These are phyloP conservation scores for Epizoanthus scotinus DNA, from an alignment of 92 coral and sea anemone species.

Conservation along the genomic window DNA sequence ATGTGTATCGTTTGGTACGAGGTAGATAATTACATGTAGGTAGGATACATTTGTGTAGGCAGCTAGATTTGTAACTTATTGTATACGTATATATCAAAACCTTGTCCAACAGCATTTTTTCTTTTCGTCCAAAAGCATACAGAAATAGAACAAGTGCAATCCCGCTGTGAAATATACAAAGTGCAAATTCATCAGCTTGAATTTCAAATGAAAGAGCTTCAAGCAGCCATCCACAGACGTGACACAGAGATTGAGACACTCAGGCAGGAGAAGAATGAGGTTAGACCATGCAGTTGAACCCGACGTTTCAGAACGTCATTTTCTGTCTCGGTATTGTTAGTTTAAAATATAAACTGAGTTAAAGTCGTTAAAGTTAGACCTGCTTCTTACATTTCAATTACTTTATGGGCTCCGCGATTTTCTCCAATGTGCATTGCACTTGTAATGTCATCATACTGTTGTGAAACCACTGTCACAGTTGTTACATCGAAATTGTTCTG, in stretches of 20 bases:
- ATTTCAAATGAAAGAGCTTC: constrained; percentile 69
- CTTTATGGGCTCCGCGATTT: too few relatives aligned
- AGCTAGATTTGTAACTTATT: not conserved
- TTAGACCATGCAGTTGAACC: constrained; percentile 1
- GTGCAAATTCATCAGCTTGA: constrained; percentile 72
- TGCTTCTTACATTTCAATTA: too few relatives aligned
- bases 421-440: too few relatives aligned
- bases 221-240: constrained; percentile 70
- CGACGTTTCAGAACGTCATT: too few relatives aligned
- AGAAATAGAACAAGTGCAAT: constrained; percentile 51
- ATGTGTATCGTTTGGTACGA: too few relatives aligned
- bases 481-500: too few relatives aligned
- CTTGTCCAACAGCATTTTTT: not conserved
- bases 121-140: constrained; percentile 41
- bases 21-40: too few relatives aligned
- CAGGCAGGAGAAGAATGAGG: constrained; percentile 72
- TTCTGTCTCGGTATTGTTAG: too few relatives aligned
- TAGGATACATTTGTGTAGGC: not conserved
- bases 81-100: not conserved
- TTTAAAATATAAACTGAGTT: too few relatives aligned
- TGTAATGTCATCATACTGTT: too few relatives aligned
- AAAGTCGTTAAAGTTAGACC: too few relatives aligned
- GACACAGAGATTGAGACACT: constrained; percentile 56
- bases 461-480: too few relatives aligned
- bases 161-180: constrained; percentile 67